phyloP scores from a whole-genome alignment of 2,888 invertebrate genomes.

The Mellilla xanthometata region DNA sequence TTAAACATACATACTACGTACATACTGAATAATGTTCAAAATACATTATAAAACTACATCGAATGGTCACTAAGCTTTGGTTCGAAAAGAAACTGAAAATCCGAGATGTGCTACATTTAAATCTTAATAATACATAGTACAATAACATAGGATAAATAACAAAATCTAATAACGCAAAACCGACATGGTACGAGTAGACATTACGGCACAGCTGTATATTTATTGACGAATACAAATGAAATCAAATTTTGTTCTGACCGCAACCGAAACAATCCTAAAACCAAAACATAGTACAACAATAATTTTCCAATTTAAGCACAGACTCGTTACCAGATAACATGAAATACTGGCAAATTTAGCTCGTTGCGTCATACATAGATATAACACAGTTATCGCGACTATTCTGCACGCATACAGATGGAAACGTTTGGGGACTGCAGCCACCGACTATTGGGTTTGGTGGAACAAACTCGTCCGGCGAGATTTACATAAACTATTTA shows the following conservation, averaged over 20 bases:
- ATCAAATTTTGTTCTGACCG: no score
- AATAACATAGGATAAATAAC: no score
- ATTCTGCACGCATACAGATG: conserved; percentile 28
- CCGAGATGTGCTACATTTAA: no score
- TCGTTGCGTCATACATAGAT: conserved; percentile 3
- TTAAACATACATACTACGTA: background rate
- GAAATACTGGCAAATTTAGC: conserved; percentile 9
- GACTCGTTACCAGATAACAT: conserved; percentile 3
- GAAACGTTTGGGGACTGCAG: background rate
- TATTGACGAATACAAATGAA: no score
- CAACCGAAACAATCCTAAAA: background rate
- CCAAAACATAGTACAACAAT: conserved; percentile 2
- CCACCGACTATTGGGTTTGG: conserved; percentile 34
- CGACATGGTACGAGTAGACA: no score
- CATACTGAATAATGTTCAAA: no score
- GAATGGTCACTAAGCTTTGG: no score
- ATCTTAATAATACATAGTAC: no score
- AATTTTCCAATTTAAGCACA: conserved; percentile 10
- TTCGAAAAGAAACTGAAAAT: no score
- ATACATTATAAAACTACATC: no score
- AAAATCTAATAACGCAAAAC: no score
- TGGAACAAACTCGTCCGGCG: conserved; percentile 28
- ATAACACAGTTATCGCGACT: conserved; percentile 13
- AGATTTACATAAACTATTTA: conserved; percentile 51
- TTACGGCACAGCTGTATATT: no score